A percentile compares a stretch with the other conserved stretches of the same genome.
These are phyloP conservation scores for Neocloeon triangulifer DNA, from an alignment of 1,140 invertebrate genomes.

Conservation along the genomic window DNA sequence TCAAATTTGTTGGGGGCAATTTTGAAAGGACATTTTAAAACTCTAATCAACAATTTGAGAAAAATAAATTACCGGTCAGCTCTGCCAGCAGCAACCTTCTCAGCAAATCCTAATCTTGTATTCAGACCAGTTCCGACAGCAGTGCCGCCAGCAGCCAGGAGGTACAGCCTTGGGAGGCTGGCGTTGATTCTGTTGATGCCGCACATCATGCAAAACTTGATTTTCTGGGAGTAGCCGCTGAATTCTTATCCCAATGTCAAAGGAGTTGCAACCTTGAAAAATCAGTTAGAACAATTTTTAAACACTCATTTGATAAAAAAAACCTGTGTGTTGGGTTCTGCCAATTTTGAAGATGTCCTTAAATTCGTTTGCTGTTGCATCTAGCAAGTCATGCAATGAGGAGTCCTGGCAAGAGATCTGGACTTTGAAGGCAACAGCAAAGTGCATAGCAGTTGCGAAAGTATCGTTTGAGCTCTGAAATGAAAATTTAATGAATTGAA, in stretches of 20 bases:
- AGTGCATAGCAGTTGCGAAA: conserved; percentile 98
- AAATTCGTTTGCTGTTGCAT: conserved; percentile 64
- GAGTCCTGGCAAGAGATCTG: conserved; percentile 52
- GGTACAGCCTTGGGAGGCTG: conserved; percentile 65
- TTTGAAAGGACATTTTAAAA: conserved; percentile 71
- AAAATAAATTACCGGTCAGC: conserved; percentile 38
- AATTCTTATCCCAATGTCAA: conserved; percentile 97
- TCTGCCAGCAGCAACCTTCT: conserved; percentile 71
- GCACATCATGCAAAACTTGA: too few relatives aligned
- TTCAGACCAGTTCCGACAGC: conserved; percentile 96
- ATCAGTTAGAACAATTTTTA: not conserved
- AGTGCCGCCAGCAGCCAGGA: conserved; percentile 87
- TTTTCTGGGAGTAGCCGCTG: conserved; percentile 75
- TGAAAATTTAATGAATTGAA: too few relatives aligned
- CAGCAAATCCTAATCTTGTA: conserved; percentile 59
- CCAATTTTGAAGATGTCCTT: conserved; percentile 90
- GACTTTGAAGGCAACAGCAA: conserved; percentile 67
- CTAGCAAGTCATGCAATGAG: conserved; percentile 55
- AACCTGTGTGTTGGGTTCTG: conserved; percentile 41
- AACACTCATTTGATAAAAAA: too few relatives aligned
- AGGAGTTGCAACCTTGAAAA: conserved; percentile 79
- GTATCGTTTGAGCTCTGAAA: conserved; percentile 94
- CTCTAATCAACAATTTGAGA: too few relatives aligned
- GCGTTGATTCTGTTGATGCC: conserved; percentile 67
- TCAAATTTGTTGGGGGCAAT: conserved; percentile 97